These are phyloP conservation scores for Hoplostethus atlanticus DNA, from an alignment of 2,797 vertebrate genomes.

Conservation along the genomic window DNA sequence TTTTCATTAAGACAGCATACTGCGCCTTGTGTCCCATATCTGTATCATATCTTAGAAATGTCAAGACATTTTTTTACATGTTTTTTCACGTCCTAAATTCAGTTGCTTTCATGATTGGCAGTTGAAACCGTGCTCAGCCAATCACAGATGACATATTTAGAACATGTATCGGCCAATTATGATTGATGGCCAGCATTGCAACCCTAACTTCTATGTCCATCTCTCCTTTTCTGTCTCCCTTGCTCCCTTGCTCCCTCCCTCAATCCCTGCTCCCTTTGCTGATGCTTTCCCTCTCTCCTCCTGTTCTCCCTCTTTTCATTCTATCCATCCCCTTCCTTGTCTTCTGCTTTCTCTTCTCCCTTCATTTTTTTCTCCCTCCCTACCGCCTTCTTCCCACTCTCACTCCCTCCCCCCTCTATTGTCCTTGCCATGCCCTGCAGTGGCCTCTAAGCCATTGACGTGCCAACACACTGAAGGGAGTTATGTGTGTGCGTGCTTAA, in stretches of 20 bases:
- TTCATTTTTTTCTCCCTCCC: not conserved
- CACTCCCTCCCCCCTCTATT: constrained; percentile 10
- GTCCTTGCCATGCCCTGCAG: constrained; percentile 9
- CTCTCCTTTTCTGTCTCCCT: not conserved
- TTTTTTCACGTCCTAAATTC: no score
- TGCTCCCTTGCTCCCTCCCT: no score
- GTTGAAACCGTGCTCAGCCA: no score
- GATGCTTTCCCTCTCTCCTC: not conserved
- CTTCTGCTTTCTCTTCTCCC: not conserved
- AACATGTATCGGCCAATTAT: no score
- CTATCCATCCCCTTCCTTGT: not conserved
- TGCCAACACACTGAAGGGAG: constrained; percentile 12
- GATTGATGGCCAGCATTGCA: no score
- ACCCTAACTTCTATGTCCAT: not conserved
- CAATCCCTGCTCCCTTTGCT: not conserved
- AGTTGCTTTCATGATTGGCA: no score
- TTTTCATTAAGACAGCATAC: no score
- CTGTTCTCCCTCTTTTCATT: not conserved
- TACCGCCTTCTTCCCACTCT: constrained; percentile 14
- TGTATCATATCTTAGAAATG: no score
- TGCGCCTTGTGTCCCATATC: no score
- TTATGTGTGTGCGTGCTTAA: constrained; percentile 1
- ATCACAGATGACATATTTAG: no score
- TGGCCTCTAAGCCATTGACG: constrained; percentile 29
- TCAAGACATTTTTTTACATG: no score